These are phyloP conservation scores for Pagetopsis macropterus DNA, from an alignment of 2,797 vertebrate species.

Conservation along the genomic window DNA sequence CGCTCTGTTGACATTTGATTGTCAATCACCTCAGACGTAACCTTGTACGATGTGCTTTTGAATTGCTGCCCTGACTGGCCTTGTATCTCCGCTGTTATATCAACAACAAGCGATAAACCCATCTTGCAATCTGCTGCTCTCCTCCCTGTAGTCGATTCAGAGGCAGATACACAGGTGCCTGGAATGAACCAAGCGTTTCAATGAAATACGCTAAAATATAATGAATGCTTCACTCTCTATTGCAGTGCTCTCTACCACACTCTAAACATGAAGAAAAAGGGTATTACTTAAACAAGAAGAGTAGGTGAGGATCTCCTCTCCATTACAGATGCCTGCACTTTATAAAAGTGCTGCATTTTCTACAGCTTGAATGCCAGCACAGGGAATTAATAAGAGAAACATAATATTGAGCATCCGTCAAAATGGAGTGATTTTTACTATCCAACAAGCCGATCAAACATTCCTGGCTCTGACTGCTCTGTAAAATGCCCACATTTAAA, in stretches of 20 bases:
- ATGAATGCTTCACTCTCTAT: constrained; percentile 42
- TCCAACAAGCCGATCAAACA: constrained; percentile 6
- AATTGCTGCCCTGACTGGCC: constrained; percentile 41
- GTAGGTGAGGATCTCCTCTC: constrained; percentile 18
- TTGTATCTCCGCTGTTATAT: constrained; percentile 35
- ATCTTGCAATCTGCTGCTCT: constrained; percentile 41
- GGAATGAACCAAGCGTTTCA: constrained; percentile 31
- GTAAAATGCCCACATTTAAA: constrained; percentile 21
- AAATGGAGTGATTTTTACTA: not conserved
- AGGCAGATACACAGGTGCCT: constrained; percentile 33
- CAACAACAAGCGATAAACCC: constrained; percentile 53
- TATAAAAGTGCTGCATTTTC: constrained; percentile 26
- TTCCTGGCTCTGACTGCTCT: not conserved
- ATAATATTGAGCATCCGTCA: constrained; percentile 2
- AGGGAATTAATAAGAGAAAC: not conserved
- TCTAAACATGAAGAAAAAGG: constrained; percentile 25
- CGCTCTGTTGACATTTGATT: constrained; percentile 37
- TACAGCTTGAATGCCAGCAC: constrained; percentile 26
- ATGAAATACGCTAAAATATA: constrained; percentile 41
- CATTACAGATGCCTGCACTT: constrained; percentile 27
- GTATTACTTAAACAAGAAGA: constrained; percentile 29
- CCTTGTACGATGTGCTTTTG: constrained; percentile 43
- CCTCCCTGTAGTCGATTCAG: constrained; percentile 38
- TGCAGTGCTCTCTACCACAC: constrained; percentile 11
- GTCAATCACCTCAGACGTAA: constrained; percentile 50